phyloP scores from a whole-genome alignment of 2,113 vertebrate species.

The Brachypteracias leptosomus region DNA sequence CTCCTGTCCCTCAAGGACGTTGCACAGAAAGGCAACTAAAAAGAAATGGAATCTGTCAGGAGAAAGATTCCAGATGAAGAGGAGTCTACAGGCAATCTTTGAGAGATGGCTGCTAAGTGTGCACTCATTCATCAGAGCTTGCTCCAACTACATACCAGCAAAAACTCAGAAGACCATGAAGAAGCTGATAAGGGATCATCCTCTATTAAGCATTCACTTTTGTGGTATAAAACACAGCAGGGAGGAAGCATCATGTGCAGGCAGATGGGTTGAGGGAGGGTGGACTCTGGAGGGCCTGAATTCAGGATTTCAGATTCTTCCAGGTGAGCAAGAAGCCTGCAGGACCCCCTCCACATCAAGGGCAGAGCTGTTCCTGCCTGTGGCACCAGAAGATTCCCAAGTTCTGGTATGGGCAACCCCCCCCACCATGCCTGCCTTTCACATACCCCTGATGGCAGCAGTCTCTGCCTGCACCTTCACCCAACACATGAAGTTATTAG shows the following conservation, averaged over 20 bases:
- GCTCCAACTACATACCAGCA: not conserved
- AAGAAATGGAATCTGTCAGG: not conserved
- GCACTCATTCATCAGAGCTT: not conserved
- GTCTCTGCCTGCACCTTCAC: not conserved
- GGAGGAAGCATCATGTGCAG: not conserved
- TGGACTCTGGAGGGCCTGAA: not conserved
- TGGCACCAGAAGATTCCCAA: not conserved
- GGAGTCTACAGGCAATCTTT: not conserved
- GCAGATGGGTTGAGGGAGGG: not conserved
- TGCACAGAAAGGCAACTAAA: not conserved
- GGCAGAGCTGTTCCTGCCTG: not conserved
- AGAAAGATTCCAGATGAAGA: not conserved
- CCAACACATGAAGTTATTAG: not conserved
- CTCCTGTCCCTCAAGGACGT: not conserved
- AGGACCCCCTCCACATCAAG: accelerated
- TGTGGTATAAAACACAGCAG: not conserved
- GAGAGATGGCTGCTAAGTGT: not conserved
- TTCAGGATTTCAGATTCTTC: not conserved
- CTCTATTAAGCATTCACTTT: not conserved
- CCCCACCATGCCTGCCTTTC: not conserved
- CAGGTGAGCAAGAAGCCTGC: not conserved
- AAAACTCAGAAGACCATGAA: not conserved
- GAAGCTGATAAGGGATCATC: not conserved
- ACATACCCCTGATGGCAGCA: accelerated
- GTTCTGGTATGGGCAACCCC: not conserved